phyloP scores from a whole-genome alignment of 2,888 invertebrate species.

The Cylloceria caligata region DNA sequence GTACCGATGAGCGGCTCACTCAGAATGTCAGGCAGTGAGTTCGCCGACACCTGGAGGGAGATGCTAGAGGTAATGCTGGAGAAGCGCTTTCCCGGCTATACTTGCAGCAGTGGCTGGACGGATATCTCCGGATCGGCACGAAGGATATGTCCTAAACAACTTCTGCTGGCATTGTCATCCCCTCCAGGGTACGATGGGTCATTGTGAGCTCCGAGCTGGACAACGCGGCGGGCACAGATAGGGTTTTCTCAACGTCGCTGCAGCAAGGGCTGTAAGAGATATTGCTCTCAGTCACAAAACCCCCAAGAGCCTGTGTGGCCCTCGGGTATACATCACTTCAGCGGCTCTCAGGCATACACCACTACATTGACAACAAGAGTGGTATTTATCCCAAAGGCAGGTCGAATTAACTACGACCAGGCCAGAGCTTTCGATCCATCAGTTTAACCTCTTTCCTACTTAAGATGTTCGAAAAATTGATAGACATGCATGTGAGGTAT shows the following conservation, averaged over 20 bases:
- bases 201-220: not conserved
- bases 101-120: not conserved
- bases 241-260: not conserved
- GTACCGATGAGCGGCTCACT: slow-evolving; percentile 5
- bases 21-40: slow-evolving; percentile 12
- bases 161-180: not conserved
- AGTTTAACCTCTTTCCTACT: no score
- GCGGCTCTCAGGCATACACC: no score
- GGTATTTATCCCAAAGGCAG: slow-evolving; percentile 62
- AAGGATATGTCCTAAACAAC: not conserved
- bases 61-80: slow-evolving; percentile 5
- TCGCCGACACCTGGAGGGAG: not conserved
- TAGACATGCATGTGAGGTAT: no score
- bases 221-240: slow-evolving; percentile 9
- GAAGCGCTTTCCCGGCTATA: slow-evolving; percentile 11
- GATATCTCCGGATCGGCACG: not conserved
- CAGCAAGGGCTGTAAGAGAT: not conserved
- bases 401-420: slow-evolving; percentile 28
- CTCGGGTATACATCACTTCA: not conserved
- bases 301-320: slow-evolving; percentile 21
- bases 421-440: slow-evolving; percentile 43
- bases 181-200: not conserved
- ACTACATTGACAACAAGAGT: slow-evolving; percentile 45
- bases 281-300: slow-evolving; percentile 12
- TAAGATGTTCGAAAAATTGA: no score